phyloP scores from a whole-genome alignment of 2,113 vertebrate genomes.

The Dolichotis patagonum region DNA sequence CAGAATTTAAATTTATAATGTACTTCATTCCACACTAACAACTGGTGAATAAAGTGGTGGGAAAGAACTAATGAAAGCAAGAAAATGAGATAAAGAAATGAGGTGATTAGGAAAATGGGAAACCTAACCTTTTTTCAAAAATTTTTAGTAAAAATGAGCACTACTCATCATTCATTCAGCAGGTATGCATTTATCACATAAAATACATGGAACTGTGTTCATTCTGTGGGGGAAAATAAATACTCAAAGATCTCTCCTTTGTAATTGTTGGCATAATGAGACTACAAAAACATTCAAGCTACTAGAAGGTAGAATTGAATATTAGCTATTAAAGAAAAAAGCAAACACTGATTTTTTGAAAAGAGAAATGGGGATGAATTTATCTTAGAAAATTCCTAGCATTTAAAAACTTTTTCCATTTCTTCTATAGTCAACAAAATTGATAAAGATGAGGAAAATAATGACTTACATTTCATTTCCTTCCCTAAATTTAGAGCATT shows the following conservation, averaged over 20 bases:
- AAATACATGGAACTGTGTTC: background rate
- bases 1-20: slow-evolving; percentile 30
- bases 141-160: background rate
- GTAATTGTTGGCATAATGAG: background rate
- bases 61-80: background rate
- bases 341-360: background rate
- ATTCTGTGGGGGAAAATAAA: slow-evolving; percentile 10
- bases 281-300: background rate
- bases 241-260: slow-evolving; percentile 28
- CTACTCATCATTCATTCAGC: background rate
- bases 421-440: slow-evolving; percentile 38
- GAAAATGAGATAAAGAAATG: slow-evolving; percentile 4
- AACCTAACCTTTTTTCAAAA: slow-evolving; percentile 5
- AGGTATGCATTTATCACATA: background rate
- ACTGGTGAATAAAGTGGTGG: background rate
- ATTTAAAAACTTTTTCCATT: slow-evolving; percentile 36
- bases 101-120: background rate
- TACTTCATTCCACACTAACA: background rate
- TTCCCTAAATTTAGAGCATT: background rate
- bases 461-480: background rate
- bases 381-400: background rate
- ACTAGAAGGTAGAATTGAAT: background rate
- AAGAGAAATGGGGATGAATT: background rate
- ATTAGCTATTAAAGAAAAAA: background rate
- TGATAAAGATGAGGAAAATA: background rate